phyloP scores from a whole-genome alignment of 2,888 invertebrate genomes.

The Halocaridina rubra region DNA sequence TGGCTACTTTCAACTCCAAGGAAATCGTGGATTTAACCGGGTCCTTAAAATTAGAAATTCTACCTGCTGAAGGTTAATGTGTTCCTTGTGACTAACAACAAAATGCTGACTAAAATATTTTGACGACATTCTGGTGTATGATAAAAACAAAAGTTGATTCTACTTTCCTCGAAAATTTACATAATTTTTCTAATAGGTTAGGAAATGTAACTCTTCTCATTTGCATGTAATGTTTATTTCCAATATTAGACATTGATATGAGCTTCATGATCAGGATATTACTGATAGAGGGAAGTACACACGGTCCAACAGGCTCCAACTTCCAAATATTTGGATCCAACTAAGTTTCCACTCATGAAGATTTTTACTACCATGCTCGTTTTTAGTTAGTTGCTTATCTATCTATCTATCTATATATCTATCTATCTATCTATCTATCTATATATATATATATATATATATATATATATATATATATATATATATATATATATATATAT shows the following conservation, averaged over 20 bases:
- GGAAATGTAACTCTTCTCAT: not conserved
- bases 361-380: not conserved
- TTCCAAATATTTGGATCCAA: not conserved
- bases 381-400: no score
- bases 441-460: no score
- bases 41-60: conserved; percentile 70
- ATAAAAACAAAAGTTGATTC: no score
- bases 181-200: not conserved
- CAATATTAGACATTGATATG: not conserved
- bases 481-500: conserved; percentile 1
- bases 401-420: no score
- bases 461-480: not conserved
- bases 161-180: no score
- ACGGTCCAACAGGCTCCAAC: not conserved
- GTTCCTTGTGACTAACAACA: not conserved
- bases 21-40: conserved; percentile 77
- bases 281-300: no score
- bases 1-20: conserved; percentile 77
- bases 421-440: no score
- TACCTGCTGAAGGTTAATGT: not conserved
- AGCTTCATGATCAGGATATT: no score
- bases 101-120: no score
- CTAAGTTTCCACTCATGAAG: not conserved
- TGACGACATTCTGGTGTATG: no score
- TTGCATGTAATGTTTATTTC: not conserved